Base-by-base conservation (phyloP, 1,140 invertebrate species). In the Brachionus koreanus region DNA sequence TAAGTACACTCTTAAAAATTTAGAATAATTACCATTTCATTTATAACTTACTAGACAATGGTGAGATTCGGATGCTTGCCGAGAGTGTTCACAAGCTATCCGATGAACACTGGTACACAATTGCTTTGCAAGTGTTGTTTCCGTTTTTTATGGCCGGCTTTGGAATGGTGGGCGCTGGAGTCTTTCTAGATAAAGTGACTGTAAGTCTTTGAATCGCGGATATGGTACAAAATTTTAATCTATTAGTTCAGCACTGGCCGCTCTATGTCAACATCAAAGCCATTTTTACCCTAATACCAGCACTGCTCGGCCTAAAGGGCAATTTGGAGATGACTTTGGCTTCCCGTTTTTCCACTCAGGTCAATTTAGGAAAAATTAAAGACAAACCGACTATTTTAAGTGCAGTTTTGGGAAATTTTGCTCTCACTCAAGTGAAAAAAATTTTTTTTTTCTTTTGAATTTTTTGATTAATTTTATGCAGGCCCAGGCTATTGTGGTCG, bases 271-370 rank as follows among this genome's bases (percentile, higher is more conserved):
- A 82, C 35, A 46, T 82, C 1, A 72, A 93, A 5, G 95, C 97
- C 89, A 91, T 97, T 13, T 95, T 96, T 84, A 96, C 98, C 84
- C 88, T 98, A 82, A 94, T 98, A 19, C 95, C 96, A 63, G 94
- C 96, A 6, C 89, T 98, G n/a, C 89, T 98, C 43, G 96, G 96
- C 2, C 89, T 98, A 5, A 98, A 98, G 89, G 96, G 95, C 23
- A 98, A 98, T 88, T 89, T 98, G 83, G 96, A 98, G 89, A 98
- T 98, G 96, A 98, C 96, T 1, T 89, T 98, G 79, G 95, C 96
- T 0, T 95, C 95, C 1, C 90, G 96, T 39, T 90, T 98, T 1
- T 97, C 95, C 2, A 97, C 95, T 0, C 93, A 95, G 85, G 87
- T 63, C 23, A 83, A 83, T 67, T 12, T 83, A 29, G 82, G 69